phyloP scores from a whole-genome alignment of 2,888 invertebrate genomes.

The Ectemnius cavifrons region DNA sequence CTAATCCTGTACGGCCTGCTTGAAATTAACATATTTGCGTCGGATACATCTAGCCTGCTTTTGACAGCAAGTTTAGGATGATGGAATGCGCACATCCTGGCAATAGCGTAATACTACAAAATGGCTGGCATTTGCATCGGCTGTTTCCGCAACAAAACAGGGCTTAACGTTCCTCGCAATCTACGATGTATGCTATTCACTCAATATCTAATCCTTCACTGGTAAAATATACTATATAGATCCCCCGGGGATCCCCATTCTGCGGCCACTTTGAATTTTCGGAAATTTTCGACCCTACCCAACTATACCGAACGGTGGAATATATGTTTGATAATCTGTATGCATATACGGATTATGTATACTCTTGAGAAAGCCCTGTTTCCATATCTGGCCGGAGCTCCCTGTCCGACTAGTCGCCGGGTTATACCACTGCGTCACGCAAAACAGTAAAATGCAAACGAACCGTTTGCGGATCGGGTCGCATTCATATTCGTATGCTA shows the following conservation, averaged over 20 bases:
- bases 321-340: not conserved
- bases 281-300: not conserved
- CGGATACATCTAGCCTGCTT: not conserved
- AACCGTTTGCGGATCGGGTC: not conserved
- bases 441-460: not conserved
- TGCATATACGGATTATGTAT: not conserved
- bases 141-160: too few relatives aligned
- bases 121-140: too few relatives aligned
- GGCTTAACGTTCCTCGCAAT: too few relatives aligned
- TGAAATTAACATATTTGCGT: conserved; percentile 1
- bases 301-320: not conserved
- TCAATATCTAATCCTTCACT: too few relatives aligned
- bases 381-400: not conserved
- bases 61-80: not conserved
- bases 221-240: too few relatives aligned
- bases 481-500: not conserved
- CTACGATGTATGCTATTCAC: too few relatives aligned
- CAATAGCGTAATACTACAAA: too few relatives aligned
- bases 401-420: not conserved
- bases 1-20: not conserved
- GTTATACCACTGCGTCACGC: not conserved
- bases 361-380: not conserved
- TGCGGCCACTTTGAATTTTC: not conserved
- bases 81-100: too few relatives aligned
- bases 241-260: too few relatives aligned